These are phyloP conservation scores for Caenorhabditis brenneri DNA, from an alignment of 1,140 invertebrate genomes.

Conservation along the genomic window DNA sequence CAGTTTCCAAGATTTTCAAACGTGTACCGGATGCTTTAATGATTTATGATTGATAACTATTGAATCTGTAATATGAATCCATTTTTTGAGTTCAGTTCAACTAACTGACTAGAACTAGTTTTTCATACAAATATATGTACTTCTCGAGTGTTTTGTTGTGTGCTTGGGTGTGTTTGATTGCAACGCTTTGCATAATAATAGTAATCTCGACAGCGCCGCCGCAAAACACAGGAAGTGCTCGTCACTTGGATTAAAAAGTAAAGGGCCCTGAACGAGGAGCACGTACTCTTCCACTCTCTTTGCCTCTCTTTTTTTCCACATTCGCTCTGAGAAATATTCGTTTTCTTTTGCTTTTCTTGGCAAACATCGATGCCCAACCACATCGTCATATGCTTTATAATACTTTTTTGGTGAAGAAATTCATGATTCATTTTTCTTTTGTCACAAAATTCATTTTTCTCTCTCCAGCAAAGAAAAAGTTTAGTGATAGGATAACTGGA, in stretches of 20 bases:
- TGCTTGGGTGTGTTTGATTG: background rate
- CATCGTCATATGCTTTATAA: background rate
- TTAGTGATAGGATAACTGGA: too few relatives aligned
- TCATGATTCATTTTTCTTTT: too few relatives aligned
- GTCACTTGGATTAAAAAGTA: background rate
- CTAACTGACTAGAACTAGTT: background rate
- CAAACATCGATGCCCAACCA: background rate
- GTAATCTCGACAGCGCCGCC: background rate
- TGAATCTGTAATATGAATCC: background rate
- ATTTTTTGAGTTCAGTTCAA: background rate
- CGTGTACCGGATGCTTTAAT: constrained; percentile 29
- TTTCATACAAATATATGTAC: background rate
- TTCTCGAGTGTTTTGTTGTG: constrained; percentile 9
- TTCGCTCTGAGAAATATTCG: background rate
- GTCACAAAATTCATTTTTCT: too few relatives aligned
- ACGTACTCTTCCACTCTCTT: background rate
- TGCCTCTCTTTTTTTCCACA: background rate
- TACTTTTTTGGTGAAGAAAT: too few relatives aligned
- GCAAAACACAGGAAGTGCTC: background rate
- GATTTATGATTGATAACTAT: background rate
- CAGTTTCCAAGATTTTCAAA: background rate
- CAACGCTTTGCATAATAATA: background rate
- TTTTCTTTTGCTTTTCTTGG: background rate
- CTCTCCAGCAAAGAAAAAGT: too few relatives aligned
- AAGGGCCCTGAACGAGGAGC: background rate